Conservation (phyloP, 1,140 invertebrate genomes). For the Streblospio benedicti region DNA sequence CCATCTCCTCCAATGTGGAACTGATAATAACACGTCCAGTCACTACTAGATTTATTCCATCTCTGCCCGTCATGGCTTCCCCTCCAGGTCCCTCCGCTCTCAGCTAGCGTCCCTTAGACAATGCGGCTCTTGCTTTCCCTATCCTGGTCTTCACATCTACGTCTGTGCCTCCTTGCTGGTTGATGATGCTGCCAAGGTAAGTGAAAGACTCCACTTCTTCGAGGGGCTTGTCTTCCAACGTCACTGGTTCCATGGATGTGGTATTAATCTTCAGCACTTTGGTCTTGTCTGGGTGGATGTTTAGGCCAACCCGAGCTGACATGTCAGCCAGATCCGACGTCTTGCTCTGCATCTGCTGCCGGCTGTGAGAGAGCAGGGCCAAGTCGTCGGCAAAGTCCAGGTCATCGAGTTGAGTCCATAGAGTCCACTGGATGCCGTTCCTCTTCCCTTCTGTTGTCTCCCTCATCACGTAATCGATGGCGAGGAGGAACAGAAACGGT, state of each 20-base stretch:
- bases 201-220: slow-evolving; percentile 1
- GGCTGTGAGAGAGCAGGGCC: slow-evolving; percentile 4
- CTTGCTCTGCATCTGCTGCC: not conserved
- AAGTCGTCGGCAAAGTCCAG: slow-evolving; percentile 24
- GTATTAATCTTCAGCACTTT: not conserved
- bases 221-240: not conserved
- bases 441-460: slow-evolving; percentile 7
- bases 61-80: too few relatives aligned
- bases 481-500: slow-evolving; percentile 19
- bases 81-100: too few relatives aligned
- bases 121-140: too few relatives aligned
- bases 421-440: slow-evolving; percentile 18
- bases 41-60: too few relatives aligned
- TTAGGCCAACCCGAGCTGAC: not conserved
- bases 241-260: not conserved
- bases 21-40: too few relatives aligned
- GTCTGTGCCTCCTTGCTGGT: not conserved
- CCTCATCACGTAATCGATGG: slow-evolving; percentile 21
- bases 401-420: slow-evolving; percentile 17
- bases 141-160: not conserved
- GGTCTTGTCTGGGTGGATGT: not conserved
- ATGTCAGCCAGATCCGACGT: not conserved
- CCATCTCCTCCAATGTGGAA: too few relatives aligned
- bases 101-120: too few relatives aligned
- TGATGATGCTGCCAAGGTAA: not conserved